Evolutionary conservation across 2,113 vertebrate species (phyloP).

Genomic region (Muntiacus muntjak): DNA sequence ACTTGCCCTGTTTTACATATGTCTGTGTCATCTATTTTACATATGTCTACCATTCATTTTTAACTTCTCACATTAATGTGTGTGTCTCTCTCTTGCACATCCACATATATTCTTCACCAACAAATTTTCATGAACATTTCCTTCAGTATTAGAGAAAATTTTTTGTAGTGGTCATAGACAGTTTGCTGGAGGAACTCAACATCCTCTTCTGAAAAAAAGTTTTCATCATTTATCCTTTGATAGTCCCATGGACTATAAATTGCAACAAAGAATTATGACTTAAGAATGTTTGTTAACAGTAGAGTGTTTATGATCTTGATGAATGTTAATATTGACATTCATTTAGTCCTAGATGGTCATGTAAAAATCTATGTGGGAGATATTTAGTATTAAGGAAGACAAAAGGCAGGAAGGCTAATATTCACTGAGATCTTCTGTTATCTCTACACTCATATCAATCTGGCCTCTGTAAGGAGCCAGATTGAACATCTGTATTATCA

Average conservation of each 20-base stretch:
- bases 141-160: not conserved
- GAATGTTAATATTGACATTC: not conserved
- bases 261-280: not conserved
- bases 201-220: not conserved
- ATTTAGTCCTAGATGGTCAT: not conserved
- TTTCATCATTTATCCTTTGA: not conserved
- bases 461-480: not conserved
- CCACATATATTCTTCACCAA: not conserved
- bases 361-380: not conserved
- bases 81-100: not conserved
- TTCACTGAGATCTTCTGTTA: not conserved
- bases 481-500: not conserved
- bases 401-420: not conserved
- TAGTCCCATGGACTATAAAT: not conserved
- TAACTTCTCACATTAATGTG: not conserved
- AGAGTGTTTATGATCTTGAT: not conserved
- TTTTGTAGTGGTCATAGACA: not conserved
- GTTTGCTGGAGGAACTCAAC: not conserved
- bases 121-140: not conserved
- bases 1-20: not conserved
- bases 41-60: not conserved
- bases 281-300: not conserved
- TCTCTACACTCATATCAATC: not conserved
- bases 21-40: not conserved
- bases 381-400: not conserved